Evolutionary conservation across 2,113 vertebrate genomes (phyloP), one percentile per base, ranked within the genome.

Genomic region (Brachypteracias leptosomus): DNA sequence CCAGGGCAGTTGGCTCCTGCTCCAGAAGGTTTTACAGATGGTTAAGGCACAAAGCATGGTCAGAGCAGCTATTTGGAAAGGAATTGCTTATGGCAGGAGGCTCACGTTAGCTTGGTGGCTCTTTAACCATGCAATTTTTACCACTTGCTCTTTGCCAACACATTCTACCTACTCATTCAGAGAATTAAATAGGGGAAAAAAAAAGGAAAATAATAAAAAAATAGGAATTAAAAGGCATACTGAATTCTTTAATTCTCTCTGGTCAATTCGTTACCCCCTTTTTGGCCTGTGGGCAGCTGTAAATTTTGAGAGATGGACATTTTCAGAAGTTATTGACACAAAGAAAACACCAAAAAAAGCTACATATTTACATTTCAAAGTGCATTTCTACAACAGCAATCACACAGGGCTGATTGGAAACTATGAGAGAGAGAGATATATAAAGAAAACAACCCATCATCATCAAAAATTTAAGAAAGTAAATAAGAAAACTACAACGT

Each of bases 301-400:
- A 96, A 97, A 98, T 97, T 98, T 97, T 97, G 97, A 98, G 93
- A 98, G 98, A 97, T 96, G 96, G 89, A 90, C 85, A 97, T 97
- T 97, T 98, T 98, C 94, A 98, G 97, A 97, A 98, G 97, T 97
- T 87, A 97, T 33, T 80, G 94, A 97, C 96, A 96, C 97, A 97
- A 97, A 97, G 26, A 90, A 93, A 95, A 95, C 98, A 95, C 96
- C 87, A 16, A 74, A 61, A 97, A 51, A 33, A 85, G 95, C 67
- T 92, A 97, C 65, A 95, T 67, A 96, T 87, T 35, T 91, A 73
- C 88, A 95, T 96, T 96, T 82, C 93, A 67, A 42, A 97, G 35
- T 54, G 94, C 96, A 97, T 92, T 96, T 92, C 95, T 95, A 97
- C 66, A 94, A 97, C 65, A 98, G 93, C 91, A 98, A 95, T 94